Evolutionary conservation across 2,888 invertebrate genomes (phyloP).

Genomic region (Microplitis manilae): DNA sequence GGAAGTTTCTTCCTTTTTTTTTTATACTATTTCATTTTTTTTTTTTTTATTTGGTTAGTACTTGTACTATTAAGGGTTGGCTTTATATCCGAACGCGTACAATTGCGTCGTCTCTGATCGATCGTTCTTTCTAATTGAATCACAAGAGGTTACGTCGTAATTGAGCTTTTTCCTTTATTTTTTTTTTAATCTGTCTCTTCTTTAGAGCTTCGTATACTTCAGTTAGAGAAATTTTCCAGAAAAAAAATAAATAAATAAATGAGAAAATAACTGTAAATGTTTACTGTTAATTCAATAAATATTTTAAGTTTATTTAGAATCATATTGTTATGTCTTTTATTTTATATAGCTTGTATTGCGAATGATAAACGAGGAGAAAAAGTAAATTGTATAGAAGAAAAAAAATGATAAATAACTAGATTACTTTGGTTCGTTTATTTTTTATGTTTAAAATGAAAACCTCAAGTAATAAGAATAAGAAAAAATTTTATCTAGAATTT

Average conservation of each 20-base stretch:
- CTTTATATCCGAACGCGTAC: conserved; percentile 11
- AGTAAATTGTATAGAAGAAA: neutral
- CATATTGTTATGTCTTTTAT: neutral
- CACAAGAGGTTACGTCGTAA: conserved; percentile 37
- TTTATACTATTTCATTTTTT: conserved; percentile 32
- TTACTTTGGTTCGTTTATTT: neutral
- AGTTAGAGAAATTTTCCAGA: neutral
- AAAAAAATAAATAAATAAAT: neutral
- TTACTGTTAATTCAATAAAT: neutral
- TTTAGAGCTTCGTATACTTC: conserved; percentile 1
- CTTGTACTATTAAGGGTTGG: conserved; percentile 18
- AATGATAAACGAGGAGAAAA: neutral
- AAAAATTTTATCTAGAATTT: conserved; percentile 1
- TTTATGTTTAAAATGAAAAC: neutral
- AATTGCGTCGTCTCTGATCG: conserved; percentile 36
- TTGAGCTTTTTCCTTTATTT: conserved; percentile 10
- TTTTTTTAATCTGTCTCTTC: neutral
- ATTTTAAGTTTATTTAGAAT: neutral
- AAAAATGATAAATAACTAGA: neutral
- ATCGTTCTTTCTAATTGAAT: conserved; percentile 38
- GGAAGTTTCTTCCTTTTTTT: conserved; percentile 31
- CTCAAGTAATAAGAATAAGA: neutral
- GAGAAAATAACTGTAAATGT: too few species aligned
- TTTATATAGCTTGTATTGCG: neutral
- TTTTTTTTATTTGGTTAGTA: conserved; percentile 20